Evolutionary conservation across 2,888 invertebrate species (phyloP), one percentile per base, ranked within the genome.

Genomic region (Danaus chrysippus): DNA sequence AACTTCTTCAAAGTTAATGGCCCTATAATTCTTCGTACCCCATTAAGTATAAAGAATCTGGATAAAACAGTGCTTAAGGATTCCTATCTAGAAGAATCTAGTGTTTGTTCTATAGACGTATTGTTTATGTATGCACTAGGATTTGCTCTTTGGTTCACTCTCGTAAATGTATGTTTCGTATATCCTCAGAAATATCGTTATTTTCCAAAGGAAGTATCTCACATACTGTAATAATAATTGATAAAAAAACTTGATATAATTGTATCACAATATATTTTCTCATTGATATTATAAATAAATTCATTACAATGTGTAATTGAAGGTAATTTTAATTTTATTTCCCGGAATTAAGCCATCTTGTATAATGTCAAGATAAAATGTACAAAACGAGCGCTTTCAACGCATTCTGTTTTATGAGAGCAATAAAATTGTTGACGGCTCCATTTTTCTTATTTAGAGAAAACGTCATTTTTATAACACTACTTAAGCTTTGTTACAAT

Each of bases 371-470:
- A 66, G 65, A 68, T 63, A 65, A 68, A 66, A 68, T 62, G 64
- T 62, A 67, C 62, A 54, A 53, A 62, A 61, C 58, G 63, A 56
- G 57, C 65, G 61, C 62, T 60, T 44, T 56, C 61, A 60, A 61
- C 63, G 69, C 66, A 65, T 70, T 72, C 71, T 71, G 66, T 71
- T 73, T 73, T 72, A 73, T 68, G 70, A 61, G 59, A 55, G 66
- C 65, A 55, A 67, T 73, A 73, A 73, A 72, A 68, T 63, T 69
- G 68, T 70, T 70, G 68, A 73, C 69, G 64, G 67, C 68, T 66
- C 60, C 68, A 71, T 70, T 67, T 69, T 69, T 68, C 68, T 69
- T 71, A 66, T 64, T 69, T 61, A 63, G 65, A 62, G 67, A 66
- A 67, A 69, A 66, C 66, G 63, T 69, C 58, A 70, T 68, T 70